Base-by-base conservation (phyloP, 2,797 vertebrate species). In the Botia kubotai region DNA sequence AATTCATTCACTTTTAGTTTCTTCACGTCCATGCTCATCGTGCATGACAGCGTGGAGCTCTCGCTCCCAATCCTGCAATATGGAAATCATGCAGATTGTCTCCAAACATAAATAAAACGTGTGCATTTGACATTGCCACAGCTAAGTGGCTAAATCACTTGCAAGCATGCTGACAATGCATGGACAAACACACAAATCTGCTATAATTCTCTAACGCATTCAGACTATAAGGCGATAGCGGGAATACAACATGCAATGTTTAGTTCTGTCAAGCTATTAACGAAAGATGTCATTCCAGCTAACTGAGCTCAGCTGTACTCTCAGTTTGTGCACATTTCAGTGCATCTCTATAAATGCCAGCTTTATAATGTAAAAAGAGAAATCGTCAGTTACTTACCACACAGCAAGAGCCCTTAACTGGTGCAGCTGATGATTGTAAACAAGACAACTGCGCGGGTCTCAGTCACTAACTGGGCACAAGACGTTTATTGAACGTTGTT, bases 1-100 rank as follows among this genome's bases (percentile, higher is more conserved):
- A 98, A 87, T 87, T 98, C 97, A 79, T 97, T 96, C 72, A 98
- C 97, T 94, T 97, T 98, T 89, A 98, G 43, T 46, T 46, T 46
- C 43, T 46, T 46, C 43, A 98, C 97, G 94, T 97, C 97, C 48
- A 96, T 91, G 90, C 96, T 97, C 96, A 98, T 97, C 81, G 86
- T 93, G 92, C 23, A 68, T 19, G 52, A 52, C 29, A 69, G 46
- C 2, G 5, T 21, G 66, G 26, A 70, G 29, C 66, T 43, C 33
- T 70, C 58, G 39, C 73, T 48, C 70, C 52, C 7, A 52, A 3
- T 14, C 48, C 77, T 76, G n/a, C 21, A 21, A 63, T 62, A 5
- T 14, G 52, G 14, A 46, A 46, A 46, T 46, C 43, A 46, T 46
- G 43, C 43, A 46, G 43, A 46, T 46, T 46, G 7, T 10, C 43